phyloP scores from a whole-genome alignment of 2,888 invertebrate genomes.

The Endotricha flammealis region DNA sequence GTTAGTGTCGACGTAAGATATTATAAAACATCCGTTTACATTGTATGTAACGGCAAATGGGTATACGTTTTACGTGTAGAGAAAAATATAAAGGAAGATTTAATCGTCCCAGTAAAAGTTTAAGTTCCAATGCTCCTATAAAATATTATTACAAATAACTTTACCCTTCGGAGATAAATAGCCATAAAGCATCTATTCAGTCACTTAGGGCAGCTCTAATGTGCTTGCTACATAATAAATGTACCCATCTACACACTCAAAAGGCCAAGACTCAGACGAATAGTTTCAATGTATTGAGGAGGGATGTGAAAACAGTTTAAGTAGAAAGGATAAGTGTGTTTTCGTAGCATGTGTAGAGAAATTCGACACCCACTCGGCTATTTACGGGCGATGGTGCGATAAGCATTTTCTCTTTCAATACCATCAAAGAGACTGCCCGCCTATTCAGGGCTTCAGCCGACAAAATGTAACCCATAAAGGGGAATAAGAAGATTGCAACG shows the following conservation, averaged over 20 bases:
- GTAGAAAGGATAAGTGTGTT: slow-evolving; percentile 72
- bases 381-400: slow-evolving; percentile 72
- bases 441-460: slow-evolving; percentile 59
- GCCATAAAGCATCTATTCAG: slow-evolving; percentile 14
- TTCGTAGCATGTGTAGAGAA: slow-evolving; percentile 67
- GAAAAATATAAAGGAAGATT: no score
- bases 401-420: slow-evolving; percentile 75
- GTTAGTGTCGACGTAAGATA: background rate
- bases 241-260: slow-evolving; percentile 40
- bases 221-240: slow-evolving; percentile 27
- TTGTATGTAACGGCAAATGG: background rate
- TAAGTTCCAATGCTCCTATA: no score
- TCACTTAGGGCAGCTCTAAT: slow-evolving; percentile 19
- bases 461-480: slow-evolving; percentile 64
- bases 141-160: no score
- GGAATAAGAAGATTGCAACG: slow-evolving; percentile 57
- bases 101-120: no score
- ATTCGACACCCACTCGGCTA: slow-evolving; percentile 69
- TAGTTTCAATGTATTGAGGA: slow-evolving; percentile 56
- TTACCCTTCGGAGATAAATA: slow-evolving; percentile 12
- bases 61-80: background rate
- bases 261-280: slow-evolving; percentile 48
- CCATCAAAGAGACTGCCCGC: slow-evolving; percentile 70
- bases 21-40: background rate
- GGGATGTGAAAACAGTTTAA: slow-evolving; percentile 67